These are phyloP conservation scores for Emys orbicularis DNA, from an alignment of 2,797 vertebrate species.

Conservation along the genomic window DNA sequence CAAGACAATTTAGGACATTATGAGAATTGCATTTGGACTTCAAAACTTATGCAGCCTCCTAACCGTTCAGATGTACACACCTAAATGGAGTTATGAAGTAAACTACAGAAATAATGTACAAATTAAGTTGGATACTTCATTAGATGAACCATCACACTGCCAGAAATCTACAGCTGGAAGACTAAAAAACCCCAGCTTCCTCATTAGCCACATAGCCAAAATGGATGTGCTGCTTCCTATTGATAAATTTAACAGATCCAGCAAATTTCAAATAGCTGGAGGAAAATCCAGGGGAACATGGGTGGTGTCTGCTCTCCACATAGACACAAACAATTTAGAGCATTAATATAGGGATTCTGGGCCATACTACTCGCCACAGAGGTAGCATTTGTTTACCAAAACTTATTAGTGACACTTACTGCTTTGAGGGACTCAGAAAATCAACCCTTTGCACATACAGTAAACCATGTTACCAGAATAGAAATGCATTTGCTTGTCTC, in stretches of 20 bases:
- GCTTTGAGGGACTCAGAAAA: slow-evolving; percentile 14
- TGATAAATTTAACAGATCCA: slow-evolving; percentile 21
- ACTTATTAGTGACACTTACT: background rate
- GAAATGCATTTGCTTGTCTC: background rate
- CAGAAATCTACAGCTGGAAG: background rate
- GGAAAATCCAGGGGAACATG: slow-evolving; percentile 11
- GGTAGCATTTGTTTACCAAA: background rate
- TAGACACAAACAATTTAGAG: background rate
- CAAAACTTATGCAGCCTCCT: slow-evolving; percentile 23
- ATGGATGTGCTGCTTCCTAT: background rate
- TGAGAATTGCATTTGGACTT: slow-evolving; percentile 7
- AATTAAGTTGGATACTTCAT: slow-evolving; percentile 4
- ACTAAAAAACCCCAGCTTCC: slow-evolving; percentile 21
- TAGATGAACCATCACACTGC: slow-evolving; percentile 5
- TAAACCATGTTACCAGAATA: background rate
- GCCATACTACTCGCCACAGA: background rate
- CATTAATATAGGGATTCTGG: background rate
- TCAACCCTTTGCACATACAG: background rate
- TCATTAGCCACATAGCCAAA: slow-evolving; percentile 47
- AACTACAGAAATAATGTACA: background rate
- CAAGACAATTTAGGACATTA: slow-evolving; percentile 16
- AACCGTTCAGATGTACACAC: background rate
- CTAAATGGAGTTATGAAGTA: slow-evolving; percentile 20
- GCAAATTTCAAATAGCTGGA: slow-evolving; percentile 25
- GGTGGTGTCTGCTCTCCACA: background rate